Base-by-base conservation (phyloP, 2,113 vertebrate species). In the Gorsachius goisagi region DNA sequence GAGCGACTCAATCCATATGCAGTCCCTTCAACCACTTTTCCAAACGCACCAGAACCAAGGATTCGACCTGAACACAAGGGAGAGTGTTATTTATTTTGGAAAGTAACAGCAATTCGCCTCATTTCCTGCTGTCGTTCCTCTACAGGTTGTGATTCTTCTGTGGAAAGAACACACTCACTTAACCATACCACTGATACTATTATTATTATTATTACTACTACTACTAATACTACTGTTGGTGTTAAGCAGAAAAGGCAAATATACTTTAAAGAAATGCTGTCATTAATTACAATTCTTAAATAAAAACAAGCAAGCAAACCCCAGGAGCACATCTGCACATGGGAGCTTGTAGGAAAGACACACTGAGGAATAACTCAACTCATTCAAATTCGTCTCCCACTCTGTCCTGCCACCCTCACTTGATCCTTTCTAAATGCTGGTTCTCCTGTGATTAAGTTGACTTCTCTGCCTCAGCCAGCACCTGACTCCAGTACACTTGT, bases 21-120 rank as follows among this genome's bases (percentile, higher is more conserved):
- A 8, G 99, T 99, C 73, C 99, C 99, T 95, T 99, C 99, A 9
- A 99, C 99, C 85, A 99, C 99, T 97, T 99, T 99, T 89, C 99
- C 99, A 96, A 99, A 99, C 0, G 99, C 99, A 66, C 99, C 99
- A 2, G 99, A 99, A 71, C 99, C 99, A 93, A 99, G 98, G 62
- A 99, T 99, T 69, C 99, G 99, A 95, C 99, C 99, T 99, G 96
- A 33, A 77, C 58, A 66, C 28, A 85, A 91, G 7, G 30, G 82
- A 93, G 68, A 71, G 2, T 3, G 9, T 72, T 96, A 33, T 24
- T 76, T 69, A 28, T 22, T 49, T 66, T 53, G 73, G 52, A 49
- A 83, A 64, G 49, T 26, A 59, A 52, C 7, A 18, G 21, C 72
- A 47, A 45, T 74, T 68, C 24, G 2, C 24, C 62, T 93, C 3